phyloP scores from a whole-genome alignment of 92 coral and sea anemone species.

The Phymanthus crucifer region DNA sequence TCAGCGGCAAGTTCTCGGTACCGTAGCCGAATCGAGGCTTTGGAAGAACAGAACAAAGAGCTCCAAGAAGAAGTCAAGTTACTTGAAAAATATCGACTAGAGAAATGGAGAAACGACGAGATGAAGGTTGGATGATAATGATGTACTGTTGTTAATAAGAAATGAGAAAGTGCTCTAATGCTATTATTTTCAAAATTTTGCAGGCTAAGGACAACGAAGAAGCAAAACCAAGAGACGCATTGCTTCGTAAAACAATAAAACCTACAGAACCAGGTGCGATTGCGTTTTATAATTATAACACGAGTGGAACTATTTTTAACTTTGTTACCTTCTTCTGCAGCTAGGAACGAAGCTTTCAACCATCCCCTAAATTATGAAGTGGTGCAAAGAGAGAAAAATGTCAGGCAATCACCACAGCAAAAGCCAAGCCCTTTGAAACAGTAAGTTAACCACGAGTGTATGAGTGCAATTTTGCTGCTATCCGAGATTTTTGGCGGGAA shows the following conservation, averaged over 20 bases:
- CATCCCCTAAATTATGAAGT: slow-evolving; percentile 12
- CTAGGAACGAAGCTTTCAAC: background rate
- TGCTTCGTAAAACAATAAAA: slow-evolving; percentile 60
- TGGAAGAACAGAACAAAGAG: slow-evolving; percentile 87
- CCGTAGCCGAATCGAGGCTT: slow-evolving; percentile 77
- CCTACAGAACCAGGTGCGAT: slow-evolving; percentile 56
- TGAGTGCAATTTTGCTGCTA: no score
- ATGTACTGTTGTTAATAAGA: background rate
- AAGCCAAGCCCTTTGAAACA: slow-evolving; percentile 15
- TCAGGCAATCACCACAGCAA: background rate
- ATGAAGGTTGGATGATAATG: slow-evolving; percentile 38
- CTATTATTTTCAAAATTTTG: background rate
- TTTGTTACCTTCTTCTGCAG: background rate
- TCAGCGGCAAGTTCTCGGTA: slow-evolving; percentile 94
- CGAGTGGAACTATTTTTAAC: background rate
- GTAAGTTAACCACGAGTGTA: slow-evolving; percentile 23
- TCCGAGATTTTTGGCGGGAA: background rate
- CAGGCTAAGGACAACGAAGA: slow-evolving; percentile 74
- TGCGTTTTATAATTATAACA: no score
- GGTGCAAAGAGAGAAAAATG: background rate
- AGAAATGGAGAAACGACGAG: slow-evolving; percentile 74
- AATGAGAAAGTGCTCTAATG: no score
- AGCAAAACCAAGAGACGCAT: slow-evolving; percentile 53
- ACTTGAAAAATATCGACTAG: slow-evolving; percentile 83
- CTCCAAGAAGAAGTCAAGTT: slow-evolving; percentile 88